phyloP scores from a whole-genome alignment of 2,797 vertebrate genomes.

The Crypturellus tataupa region DNA sequence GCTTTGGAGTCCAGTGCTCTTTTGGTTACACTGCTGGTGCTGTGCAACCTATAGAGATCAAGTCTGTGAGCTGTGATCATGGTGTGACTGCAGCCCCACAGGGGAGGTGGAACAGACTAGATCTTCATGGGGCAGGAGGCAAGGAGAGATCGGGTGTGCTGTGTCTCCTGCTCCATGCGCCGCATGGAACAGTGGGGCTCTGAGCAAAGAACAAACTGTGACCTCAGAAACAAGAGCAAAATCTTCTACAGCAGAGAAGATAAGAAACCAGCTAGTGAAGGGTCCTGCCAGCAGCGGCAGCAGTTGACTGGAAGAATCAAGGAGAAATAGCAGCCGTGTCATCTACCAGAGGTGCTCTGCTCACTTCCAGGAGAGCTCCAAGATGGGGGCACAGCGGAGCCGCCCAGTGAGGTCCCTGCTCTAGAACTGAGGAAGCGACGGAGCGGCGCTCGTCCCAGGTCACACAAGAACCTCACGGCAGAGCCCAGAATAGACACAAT shows the following conservation, averaged over 20 bases:
- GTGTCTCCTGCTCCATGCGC: not conserved
- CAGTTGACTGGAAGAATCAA: not conserved
- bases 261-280: not conserved
- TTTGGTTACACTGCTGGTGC: not conserved
- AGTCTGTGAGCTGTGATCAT: not conserved
- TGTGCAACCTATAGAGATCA: rapidly evolving
- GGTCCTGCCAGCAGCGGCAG: not conserved
- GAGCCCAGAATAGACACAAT: conserved; percentile 10
- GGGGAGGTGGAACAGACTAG: not conserved
- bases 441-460: not conserved
- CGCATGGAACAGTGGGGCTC: not conserved
- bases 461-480: not conserved
- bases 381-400: not conserved
- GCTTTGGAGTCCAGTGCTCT: not conserved
- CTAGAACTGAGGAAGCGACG: not conserved
- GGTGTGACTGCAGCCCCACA: not conserved
- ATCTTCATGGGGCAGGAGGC: not conserved
- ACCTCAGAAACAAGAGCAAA: not conserved
- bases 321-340: not conserved
- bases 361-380: not conserved
- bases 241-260: not conserved
- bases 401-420: not conserved
- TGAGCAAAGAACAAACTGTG: not conserved
- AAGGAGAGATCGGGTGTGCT: not conserved
- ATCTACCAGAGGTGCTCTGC: not conserved